These are phyloP conservation scores for Drosophila diplacantha DNA, from an alignment of 2,888 invertebrate genomes.

Conservation along the genomic window DNA sequence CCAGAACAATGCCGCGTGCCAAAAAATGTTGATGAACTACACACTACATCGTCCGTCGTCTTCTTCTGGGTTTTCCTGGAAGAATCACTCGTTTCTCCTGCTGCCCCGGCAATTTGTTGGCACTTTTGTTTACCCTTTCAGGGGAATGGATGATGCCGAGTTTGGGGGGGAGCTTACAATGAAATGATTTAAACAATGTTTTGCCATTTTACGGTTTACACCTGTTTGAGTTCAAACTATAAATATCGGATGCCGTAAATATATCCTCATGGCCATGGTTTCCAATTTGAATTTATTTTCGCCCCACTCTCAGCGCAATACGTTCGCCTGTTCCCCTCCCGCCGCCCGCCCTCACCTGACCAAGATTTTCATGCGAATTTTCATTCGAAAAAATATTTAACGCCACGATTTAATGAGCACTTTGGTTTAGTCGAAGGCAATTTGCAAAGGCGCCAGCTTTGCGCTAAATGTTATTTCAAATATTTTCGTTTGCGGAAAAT, in stretches of 20 bases:
- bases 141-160: background rate
- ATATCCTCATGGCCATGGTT: constrained; percentile 46
- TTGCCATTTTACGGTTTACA: constrained; percentile 69
- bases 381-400: constrained; percentile 49
- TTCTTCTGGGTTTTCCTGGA: constrained; percentile 47
- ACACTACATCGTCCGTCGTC: constrained; percentile 26
- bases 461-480: constrained; percentile 64
- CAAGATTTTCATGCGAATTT: constrained; percentile 55
- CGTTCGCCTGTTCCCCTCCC: background rate
- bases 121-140: constrained; percentile 37
- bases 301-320: constrained; percentile 15
- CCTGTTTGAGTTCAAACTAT: constrained; percentile 71
- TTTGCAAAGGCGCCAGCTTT: constrained; percentile 62
- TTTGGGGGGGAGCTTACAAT: constrained; percentile 58
- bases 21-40: constrained; percentile 68
- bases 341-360: constrained; percentile 33
- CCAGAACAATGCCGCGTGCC: constrained; percentile 68
- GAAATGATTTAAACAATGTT: constrained; percentile 73
- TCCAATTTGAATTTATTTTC: constrained; percentile 37
- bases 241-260: constrained; percentile 65
- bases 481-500: constrained; percentile 62
- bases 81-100: constrained; percentile 18
- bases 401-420: constrained; percentile 63
- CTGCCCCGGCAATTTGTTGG: constrained; percentile 34
- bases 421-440: constrained; percentile 55